phyloP scores from a whole-genome alignment of 2,888 invertebrate genomes.

The Meteorus cinctellus region DNA sequence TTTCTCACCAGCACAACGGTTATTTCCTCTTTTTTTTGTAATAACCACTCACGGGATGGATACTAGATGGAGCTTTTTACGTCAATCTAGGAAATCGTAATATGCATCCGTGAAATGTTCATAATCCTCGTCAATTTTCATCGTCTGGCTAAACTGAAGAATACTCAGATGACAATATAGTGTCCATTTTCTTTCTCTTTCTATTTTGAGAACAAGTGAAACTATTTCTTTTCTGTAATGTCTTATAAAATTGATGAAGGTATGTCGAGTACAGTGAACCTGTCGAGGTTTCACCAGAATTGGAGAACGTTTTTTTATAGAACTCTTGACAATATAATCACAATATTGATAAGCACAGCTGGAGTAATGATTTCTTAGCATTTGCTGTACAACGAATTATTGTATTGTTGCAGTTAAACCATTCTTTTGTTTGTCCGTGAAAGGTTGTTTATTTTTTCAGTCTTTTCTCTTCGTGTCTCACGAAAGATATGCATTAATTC shows the following conservation, averaged over 20 bases:
- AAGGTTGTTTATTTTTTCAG: not conserved
- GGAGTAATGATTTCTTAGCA: not conserved
- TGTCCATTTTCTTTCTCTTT: too few species aligned
- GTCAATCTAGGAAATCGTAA: conserved; percentile 12
- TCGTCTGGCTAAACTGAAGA: conserved; percentile 1
- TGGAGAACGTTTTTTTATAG: conserved; percentile 19
- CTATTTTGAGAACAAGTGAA: not conserved
- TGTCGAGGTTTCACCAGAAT: conserved; percentile 27
- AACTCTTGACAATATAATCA: not conserved
- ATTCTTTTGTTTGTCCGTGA: not conserved
- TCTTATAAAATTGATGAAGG: conserved; percentile 31
- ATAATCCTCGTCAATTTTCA: not conserved
- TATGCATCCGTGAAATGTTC: conserved; percentile 15
- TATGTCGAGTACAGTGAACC: conserved; percentile 20
- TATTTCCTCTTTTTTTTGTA: not conserved
- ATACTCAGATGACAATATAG: not conserved
- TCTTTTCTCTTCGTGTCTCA: not conserved
- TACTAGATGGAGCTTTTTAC: conserved; percentile 13
- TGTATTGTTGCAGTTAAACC: too few species aligned
- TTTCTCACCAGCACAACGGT: conserved; percentile 11
- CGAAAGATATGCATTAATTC: not conserved
- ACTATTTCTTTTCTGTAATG: not conserved
- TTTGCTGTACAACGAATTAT: too few species aligned
- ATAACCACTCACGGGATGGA: conserved; percentile 24
- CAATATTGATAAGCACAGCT: too few species aligned